Conservation (phyloP, 2,113 vertebrate species). For the Cardinalis cardinalis region DNA sequence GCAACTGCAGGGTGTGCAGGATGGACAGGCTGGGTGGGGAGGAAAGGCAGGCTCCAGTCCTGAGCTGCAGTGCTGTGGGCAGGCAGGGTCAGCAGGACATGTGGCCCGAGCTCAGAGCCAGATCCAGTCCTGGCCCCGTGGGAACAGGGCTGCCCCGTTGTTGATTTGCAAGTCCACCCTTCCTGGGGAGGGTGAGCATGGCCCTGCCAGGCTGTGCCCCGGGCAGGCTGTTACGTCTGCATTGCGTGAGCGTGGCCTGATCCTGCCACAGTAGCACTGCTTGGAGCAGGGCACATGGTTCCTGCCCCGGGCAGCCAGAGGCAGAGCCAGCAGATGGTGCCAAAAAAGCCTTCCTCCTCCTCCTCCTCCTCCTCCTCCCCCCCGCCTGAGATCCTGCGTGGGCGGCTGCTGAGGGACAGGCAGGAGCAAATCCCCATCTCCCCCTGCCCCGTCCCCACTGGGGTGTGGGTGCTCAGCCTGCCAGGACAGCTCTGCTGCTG, state of each 20-base stretch:
- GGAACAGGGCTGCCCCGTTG: not conserved
- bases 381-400: fast-evolving
- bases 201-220: not conserved
- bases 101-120: not conserved
- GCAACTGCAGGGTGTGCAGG: not conserved
- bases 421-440: not conserved
- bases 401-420: fast-evolving
- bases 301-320: not conserved
- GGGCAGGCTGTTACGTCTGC: not conserved
- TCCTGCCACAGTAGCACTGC: not conserved
- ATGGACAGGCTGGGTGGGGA: not conserved
- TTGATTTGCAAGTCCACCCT: not conserved
- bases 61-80: not conserved
- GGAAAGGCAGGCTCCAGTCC: not conserved
- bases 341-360: not conserved
- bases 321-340: not conserved
- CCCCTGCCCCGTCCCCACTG: not conserved
- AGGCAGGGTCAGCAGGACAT: not conserved
- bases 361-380: not conserved
- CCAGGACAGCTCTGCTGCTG: not conserved
- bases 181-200: not conserved
- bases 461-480: not conserved
- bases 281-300: not conserved
- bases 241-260: not conserved
- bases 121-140: not conserved